phyloP scores from a whole-genome alignment of 53 echinoderm and acorn worm genomes.

The Holothuria scabra region DNA sequence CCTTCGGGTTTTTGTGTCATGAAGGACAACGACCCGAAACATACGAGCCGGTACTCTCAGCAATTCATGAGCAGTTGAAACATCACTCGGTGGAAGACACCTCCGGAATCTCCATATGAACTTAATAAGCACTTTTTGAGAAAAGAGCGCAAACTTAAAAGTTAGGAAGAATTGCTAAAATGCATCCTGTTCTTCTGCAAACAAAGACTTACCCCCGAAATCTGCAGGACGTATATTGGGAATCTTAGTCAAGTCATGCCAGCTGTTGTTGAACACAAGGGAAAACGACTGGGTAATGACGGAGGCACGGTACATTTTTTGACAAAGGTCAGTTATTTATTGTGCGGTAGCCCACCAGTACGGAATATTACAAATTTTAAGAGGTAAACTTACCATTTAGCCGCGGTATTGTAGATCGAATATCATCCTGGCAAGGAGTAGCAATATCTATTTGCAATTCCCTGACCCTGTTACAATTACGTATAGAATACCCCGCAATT shows the following conservation, averaged over 20 bases:
- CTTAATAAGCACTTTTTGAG: slow-evolving; percentile 59
- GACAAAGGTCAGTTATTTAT: too few species aligned
- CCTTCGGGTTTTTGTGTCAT: slow-evolving; percentile 23
- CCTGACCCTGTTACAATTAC: too few species aligned
- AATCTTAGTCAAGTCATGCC: slow-evolving; percentile 60
- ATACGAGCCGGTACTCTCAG: slow-evolving; percentile 48
- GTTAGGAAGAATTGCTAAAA: slow-evolving; percentile 37
- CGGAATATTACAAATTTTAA: too few species aligned
- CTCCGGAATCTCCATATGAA: slow-evolving; percentile 59
- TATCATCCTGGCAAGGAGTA: too few species aligned
- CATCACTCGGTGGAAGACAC: slow-evolving; percentile 63
- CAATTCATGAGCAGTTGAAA: slow-evolving; percentile 36
- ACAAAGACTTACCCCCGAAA: slow-evolving; percentile 33
- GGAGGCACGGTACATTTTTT: too few species aligned
- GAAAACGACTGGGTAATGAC: slow-evolving; percentile 45
- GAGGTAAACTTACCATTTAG: too few species aligned
- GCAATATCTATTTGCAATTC: too few species aligned
- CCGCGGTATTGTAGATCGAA: too few species aligned
- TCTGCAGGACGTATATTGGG: slow-evolving; percentile 52
- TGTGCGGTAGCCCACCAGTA: too few species aligned
- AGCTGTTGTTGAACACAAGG: slow-evolving; percentile 30
- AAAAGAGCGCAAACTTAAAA: slow-evolving; percentile 49
- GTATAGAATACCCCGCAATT: too few species aligned
- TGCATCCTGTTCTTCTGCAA: slow-evolving; percentile 61
- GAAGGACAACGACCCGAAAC: slow-evolving; percentile 80